Base-by-base conservation (phyloP, 2,888 invertebrate genomes). In the Lithosia quadra region DNA sequence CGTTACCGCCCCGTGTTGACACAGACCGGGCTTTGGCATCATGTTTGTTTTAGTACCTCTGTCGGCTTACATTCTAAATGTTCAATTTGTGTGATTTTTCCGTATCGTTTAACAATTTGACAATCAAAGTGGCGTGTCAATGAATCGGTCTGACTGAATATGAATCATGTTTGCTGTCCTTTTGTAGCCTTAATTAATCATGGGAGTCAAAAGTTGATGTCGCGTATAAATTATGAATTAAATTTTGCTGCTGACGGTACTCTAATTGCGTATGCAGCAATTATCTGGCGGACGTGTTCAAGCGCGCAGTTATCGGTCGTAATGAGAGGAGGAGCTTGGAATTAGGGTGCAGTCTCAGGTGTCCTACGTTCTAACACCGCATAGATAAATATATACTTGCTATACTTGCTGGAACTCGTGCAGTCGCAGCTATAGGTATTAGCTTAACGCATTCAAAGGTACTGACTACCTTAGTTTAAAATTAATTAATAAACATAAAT, bases 101-200 rank as follows among this genome's bases (percentile, higher is more conserved):
- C 80, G 74, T 77, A 78, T 76, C 80, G 77, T 79, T 86, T 74
- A 75, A 72, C 81, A 80, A 86, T 82, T 79, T 74, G 75, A 73
- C 80, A 79, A 82, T 84, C 80, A 79, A 77, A 83, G 81, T 84
- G 83, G 81, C 77, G 75, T 78, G 78, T 75, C 81, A 82, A 83
- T 84, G 85, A 84, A 88, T 85, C 84, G 86, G 76, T 78, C 79
- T 80, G 21, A 53, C 83, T 72, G 81, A 86, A 82, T 84, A 85
- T 87, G 87, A 86, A 77, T 88, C 86, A 83, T 84, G 85, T 87
- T 86, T 85, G 90, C 87, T 89, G 86, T 90, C 84, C 86, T 90
- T 89, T 90, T 88, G 89, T 89, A 84, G 87, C 84, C 88, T 89
- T 88, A 90, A 91, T 92, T 89, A 90, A 88, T 91, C 87, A 88